phyloP scores from a whole-genome alignment of 2,888 invertebrate species.

The Atethmia centrago region DNA sequence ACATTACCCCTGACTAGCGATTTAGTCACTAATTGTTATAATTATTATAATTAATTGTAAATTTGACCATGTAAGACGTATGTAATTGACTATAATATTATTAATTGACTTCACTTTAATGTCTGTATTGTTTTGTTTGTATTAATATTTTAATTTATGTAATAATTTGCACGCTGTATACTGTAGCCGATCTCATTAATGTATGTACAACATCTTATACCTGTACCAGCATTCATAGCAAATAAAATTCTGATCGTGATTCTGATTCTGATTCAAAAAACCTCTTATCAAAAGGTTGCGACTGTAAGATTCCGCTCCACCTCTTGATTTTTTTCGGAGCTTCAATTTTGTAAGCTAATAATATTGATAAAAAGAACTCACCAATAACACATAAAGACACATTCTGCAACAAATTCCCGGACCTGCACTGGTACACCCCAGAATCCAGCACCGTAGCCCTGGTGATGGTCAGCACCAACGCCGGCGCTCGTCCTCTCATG shows the following conservation, averaged over 20 bases:
- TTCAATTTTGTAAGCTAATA: neutral
- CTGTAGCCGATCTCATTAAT: too few species aligned
- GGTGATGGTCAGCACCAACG: slow-evolving; percentile 73
- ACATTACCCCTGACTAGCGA: neutral
- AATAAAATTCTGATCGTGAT: too few species aligned
- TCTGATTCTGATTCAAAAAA: neutral
- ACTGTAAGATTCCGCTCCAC: neutral
- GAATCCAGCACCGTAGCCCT: slow-evolving; percentile 75
- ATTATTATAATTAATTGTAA: too few species aligned
- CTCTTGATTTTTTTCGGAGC: neutral
- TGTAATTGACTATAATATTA: too few species aligned
- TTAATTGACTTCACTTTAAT: too few species aligned
- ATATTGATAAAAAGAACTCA: slow-evolving; percentile 63
- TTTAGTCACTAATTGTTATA: too few species aligned
- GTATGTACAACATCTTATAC: too few species aligned
- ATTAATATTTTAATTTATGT: too few species aligned
- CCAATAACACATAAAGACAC: slow-evolving; percentile 82
- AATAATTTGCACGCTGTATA: too few species aligned
- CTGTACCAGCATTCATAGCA: too few species aligned
- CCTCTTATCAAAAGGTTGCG: neutral
- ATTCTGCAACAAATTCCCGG: slow-evolving; percentile 70
- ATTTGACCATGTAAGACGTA: too few species aligned
- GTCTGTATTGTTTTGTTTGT: too few species aligned
- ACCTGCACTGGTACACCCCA: slow-evolving; percentile 79
- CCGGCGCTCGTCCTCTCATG: slow-evolving; percentile 69